Base-by-base conservation (phyloP, 2,888 invertebrate species). In the Drosophila limbata region DNA sequence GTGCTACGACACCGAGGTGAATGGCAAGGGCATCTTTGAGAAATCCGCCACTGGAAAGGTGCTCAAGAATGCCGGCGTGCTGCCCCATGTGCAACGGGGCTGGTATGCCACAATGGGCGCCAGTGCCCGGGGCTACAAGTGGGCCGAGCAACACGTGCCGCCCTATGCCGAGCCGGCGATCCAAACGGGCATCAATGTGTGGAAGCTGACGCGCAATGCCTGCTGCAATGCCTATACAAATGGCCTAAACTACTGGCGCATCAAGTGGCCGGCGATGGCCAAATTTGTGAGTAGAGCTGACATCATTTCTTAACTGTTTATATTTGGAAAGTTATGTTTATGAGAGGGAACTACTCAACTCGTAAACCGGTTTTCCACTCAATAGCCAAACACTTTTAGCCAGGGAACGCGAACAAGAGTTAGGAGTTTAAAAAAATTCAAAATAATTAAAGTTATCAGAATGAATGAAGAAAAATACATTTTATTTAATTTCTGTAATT, bases 91-190 rank as follows among this genome's bases (percentile, higher is more conserved):
- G 56, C 94, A 95, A 78, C 93, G 93, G 69, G 95, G 94, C 4
- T 95, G 95, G 94, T 94, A 94, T 83, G 94, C 93, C 70, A 93
- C 94, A 0, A 93, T 95, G 76, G 93, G 94, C 0, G 94, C 95
- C 33, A 94, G 94, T 13, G 94, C 94, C 0, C 94, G 95, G 74
- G 94, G 95, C 3, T 95, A 95, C 86, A 93, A 94, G 61, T 95
- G 95, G 94, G 92, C 96, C 25, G 95, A 96, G 84, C 94, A 94
- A 28, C 95, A 94, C 87, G 94, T 95, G 31, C 96, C 96, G 0
- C 94, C 95, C 40, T 95, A 96, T 90, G 92, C 94, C 45, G 94
- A 94, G 75, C 96, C 96, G 0, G 96, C 95, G 80, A 88, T 93
- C 2, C 94, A 95, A 84, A 93, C 96, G 15, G 91, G 94, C 0